Evolutionary conservation across 2,888 invertebrate genomes (phyloP).

Genomic region (Aphidoletes aphidimyza): DNA sequence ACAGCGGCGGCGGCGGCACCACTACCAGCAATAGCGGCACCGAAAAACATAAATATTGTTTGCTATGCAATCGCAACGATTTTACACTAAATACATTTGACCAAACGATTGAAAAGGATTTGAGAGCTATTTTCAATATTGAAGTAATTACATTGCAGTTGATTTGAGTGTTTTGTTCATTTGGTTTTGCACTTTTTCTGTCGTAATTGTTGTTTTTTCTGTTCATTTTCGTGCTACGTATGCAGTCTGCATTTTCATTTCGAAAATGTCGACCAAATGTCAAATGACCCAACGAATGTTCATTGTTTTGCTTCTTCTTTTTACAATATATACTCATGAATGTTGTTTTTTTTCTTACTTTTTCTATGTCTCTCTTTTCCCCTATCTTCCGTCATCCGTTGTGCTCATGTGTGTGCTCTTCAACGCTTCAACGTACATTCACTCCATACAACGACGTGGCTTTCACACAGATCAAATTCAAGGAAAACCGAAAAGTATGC

Average conservation of each 20-base stretch:
- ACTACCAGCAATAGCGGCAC: neutral
- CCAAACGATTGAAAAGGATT: neutral
- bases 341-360: neutral
- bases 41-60: conserved; percentile 48
- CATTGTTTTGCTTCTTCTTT: conserved; percentile 16
- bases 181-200: neutral
- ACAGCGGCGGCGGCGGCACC: neutral
- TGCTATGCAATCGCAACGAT: conserved; percentile 30
- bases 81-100: conserved; percentile 17
- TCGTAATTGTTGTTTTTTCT: too few relatives aligned
- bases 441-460: neutral
- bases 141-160: conserved; percentile 29
- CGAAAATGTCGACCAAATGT: conserved; percentile 18
- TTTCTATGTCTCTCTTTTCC: neutral
- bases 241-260: conserved; percentile 46
- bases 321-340: too few relatives aligned
- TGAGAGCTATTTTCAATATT: neutral
- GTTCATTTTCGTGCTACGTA: neutral
- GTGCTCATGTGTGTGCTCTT: too few relatives aligned
- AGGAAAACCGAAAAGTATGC: conserved; percentile 40
- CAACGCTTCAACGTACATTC: neutral
- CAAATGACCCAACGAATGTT: conserved; percentile 27
- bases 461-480: conserved; percentile 52
- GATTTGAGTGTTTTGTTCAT: neutral
- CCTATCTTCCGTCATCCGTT: neutral